Evolutionary conservation across 30 jellyfish, hydroid and myxozoan species (phyloP).

Genomic region (Aurelia aurita): DNA sequence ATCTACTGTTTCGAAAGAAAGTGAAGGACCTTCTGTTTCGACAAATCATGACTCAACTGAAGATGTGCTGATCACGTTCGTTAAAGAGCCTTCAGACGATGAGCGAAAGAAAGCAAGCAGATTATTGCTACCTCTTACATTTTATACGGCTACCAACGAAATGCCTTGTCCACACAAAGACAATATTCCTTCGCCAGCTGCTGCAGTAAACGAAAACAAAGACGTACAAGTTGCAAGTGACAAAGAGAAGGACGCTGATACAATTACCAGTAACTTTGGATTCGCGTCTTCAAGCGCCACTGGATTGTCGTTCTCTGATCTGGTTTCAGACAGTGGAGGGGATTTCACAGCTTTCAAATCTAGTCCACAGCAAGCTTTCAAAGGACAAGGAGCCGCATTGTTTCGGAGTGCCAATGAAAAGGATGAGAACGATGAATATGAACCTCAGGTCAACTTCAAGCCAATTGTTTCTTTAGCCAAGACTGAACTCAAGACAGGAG

Average conservation of each 20-base stretch:
- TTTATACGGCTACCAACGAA: slow-evolving; percentile 10
- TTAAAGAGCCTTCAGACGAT: slow-evolving; percentile 31
- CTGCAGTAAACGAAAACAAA: too few relatives aligned
- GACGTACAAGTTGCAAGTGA: too few relatives aligned
- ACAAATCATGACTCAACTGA: neutral
- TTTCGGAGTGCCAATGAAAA: slow-evolving; percentile 1
- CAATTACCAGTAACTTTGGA: neutral
- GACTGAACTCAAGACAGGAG: slow-evolving; percentile 76
- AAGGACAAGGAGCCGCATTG: slow-evolving; percentile 40
- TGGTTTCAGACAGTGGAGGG: slow-evolving; percentile 3
- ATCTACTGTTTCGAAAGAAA: neutral
- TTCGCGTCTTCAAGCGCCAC: neutral
- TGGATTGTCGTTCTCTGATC: slow-evolving; percentile 51
- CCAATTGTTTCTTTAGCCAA: slow-evolving; percentile 83
- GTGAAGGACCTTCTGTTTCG: neutral
- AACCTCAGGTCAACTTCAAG: slow-evolving; percentile 57
- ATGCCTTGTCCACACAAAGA: neutral
- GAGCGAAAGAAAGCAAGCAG: slow-evolving; percentile 37
- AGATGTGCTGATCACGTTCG: slow-evolving; percentile 33
- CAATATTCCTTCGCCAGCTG: neutral
- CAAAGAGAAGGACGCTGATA: too few relatives aligned
- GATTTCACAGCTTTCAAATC: slow-evolving; percentile 12
- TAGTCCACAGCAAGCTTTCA: slow-evolving; percentile 10
- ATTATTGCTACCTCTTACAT: slow-evolving; percentile 43
- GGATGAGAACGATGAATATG: neutral